Percentiles rank a stretch among this genome's conserved stretches.
Evolutionary conservation across 2,113 vertebrate genomes (phyloP).

Genomic region (Colossoma macropomum): DNA sequence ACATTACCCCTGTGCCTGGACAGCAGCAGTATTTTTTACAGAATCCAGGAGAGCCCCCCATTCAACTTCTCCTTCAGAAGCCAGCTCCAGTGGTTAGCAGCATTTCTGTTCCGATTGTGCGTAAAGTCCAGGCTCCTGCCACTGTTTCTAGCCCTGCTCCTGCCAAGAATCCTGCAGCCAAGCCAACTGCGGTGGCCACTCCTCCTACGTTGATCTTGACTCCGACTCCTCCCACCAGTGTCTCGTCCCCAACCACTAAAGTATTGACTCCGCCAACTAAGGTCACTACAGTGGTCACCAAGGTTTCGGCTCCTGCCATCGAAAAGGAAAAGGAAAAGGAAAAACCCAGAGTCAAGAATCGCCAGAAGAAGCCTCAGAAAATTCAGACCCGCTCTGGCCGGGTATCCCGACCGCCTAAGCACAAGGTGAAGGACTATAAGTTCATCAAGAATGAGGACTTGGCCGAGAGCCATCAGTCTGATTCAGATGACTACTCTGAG

Average conservation of each 20-base stretch:
- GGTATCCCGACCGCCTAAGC: constrained; percentile 91
- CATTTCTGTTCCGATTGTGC: constrained; percentile 70
- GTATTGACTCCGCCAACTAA: constrained; percentile 38
- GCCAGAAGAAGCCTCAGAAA: constrained; percentile 82
- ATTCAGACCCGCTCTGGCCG: constrained; percentile 93
- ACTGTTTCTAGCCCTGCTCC: constrained; percentile 41
- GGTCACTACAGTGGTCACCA: constrained; percentile 33
- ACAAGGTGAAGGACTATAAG: constrained; percentile 96
- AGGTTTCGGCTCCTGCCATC: neutral
- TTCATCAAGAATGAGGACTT: constrained; percentile 95
- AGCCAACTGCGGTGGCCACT: constrained; percentile 19
- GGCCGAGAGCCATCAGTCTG: constrained; percentile 88
- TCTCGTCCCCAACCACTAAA: constrained; percentile 45
- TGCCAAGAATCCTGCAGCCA: constrained; percentile 48
- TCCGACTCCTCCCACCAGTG: constrained; percentile 10
- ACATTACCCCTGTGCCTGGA: constrained; percentile 79
- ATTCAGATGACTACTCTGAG: constrained; percentile 97
- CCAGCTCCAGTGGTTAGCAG: constrained; percentile 71
- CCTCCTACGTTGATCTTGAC: neutral
- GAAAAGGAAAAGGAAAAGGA: constrained; percentile 65
- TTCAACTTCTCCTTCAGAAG: constrained; percentile 81
- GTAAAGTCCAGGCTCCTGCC: constrained; percentile 64
- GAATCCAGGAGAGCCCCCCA: constrained; percentile 72
- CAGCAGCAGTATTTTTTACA: constrained; percentile 83
- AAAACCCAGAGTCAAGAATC: constrained; percentile 72